phyloP scores from a whole-genome alignment of 2,113 vertebrate genomes.

The Sarotherodon lohbergeri region DNA sequence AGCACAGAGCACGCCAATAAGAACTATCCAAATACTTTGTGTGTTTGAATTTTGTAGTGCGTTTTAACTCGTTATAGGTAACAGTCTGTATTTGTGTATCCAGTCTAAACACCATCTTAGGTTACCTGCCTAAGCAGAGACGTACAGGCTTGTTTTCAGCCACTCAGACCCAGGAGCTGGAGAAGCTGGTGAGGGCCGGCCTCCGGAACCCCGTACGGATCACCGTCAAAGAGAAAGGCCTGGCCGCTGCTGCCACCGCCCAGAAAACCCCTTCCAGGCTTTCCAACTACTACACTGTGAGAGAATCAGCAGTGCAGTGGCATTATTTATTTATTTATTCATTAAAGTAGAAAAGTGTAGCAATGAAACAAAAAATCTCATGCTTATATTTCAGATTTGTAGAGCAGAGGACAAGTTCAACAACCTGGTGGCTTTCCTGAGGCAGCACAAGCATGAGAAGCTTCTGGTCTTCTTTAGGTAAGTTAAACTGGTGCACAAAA shows the following conservation, averaged over 20 bases:
- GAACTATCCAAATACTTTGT: neutral
- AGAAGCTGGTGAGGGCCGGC: slow-evolving; percentile 91
- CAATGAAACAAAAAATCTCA: neutral
- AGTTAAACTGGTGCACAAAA: neutral
- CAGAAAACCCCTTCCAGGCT: slow-evolving; percentile 90
- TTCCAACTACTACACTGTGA: slow-evolving; percentile 88
- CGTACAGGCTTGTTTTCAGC: slow-evolving; percentile 94
- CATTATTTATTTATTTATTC: neutral
- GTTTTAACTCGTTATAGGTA: neutral
- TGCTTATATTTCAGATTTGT: slow-evolving; percentile 74
- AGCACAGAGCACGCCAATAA: neutral
- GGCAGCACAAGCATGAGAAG: slow-evolving; percentile 86
- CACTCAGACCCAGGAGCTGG: slow-evolving; percentile 95
- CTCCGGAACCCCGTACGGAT: slow-evolving; percentile 93
- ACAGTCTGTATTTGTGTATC: neutral
- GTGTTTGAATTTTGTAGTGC: neutral
- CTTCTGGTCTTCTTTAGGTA: slow-evolving; percentile 96
- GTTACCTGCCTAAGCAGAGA: slow-evolving; percentile 88
- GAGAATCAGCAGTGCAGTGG: neutral
- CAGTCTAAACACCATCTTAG: slow-evolving; percentile 90
- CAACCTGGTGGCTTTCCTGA: slow-evolving; percentile 88
- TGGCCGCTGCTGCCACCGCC: slow-evolving; percentile 69
- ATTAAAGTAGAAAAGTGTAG: neutral
- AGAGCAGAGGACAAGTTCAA: slow-evolving; percentile 92
- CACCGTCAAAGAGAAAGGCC: slow-evolving; percentile 91